phyloP scores from a whole-genome alignment of 2,797 vertebrate genomes.

The Megaceryle alcyon region DNA sequence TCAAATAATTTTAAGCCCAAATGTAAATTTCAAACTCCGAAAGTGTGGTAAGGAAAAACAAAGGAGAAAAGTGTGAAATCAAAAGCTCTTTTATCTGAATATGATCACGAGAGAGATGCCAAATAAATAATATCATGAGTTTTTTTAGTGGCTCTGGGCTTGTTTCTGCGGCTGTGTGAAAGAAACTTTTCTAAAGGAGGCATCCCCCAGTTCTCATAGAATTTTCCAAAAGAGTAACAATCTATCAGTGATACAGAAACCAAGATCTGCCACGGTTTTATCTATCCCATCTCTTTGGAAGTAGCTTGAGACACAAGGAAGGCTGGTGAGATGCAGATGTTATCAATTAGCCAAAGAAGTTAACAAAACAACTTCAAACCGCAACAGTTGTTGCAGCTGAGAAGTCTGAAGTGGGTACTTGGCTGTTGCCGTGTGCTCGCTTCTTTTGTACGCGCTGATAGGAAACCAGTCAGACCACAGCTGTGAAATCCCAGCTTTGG shows the following conservation, averaged over 20 bases:
- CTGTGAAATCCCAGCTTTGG: constrained; percentile 43
- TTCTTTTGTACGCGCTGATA: background rate
- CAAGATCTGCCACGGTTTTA: background rate
- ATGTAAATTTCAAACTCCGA: background rate
- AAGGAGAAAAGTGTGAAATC: background rate
- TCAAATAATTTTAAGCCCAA: background rate
- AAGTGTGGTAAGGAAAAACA: background rate
- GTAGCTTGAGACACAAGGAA: background rate
- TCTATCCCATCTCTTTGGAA: background rate
- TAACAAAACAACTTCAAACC: constrained; percentile 53
- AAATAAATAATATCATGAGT: background rate
- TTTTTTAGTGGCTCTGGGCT: constrained; percentile 8
- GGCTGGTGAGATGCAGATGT: constrained; percentile 45
- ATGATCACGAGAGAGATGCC: background rate
- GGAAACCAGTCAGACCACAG: constrained; percentile 27
- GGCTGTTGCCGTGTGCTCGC: background rate
- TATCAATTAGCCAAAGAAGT: constrained; percentile 57
- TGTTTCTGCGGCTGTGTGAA: background rate
- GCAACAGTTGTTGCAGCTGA: constrained; percentile 56
- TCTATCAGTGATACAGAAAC: background rate
- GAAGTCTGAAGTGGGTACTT: background rate
- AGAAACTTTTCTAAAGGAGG: background rate
- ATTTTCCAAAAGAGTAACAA: background rate
- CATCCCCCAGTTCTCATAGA: background rate
- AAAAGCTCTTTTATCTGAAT: background rate